Base-by-base conservation (phyloP, 2,888 invertebrate genomes). In the Drosophila prolongata region DNA sequence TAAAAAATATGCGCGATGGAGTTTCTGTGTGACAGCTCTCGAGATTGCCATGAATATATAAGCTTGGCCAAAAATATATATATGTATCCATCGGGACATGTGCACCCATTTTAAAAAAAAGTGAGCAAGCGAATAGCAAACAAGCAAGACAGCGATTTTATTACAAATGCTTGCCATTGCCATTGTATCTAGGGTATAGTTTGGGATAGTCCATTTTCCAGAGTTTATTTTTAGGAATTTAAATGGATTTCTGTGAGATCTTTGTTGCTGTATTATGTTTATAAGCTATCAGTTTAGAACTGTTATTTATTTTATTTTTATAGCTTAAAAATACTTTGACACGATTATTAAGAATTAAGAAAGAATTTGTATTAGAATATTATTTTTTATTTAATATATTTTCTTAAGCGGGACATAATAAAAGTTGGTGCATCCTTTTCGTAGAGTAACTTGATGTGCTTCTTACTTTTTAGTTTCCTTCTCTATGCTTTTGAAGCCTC, bases 11-110 rank as follows among this genome's bases (percentile, higher is more conserved):
- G 75, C 62, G 61, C 62, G 74, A 54, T 71, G 76, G 72, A 77
- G 73, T 70, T 72, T 72, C 72, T 57, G 74, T 82, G 76, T 86
- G 88, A 83, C 88, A 84, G 76, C 78, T 60, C 65, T 83, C 68
- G 55, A 88, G 87, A 88, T 83, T 78, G 83, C 72, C 62, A 88
- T 88, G 87, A 84, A 84, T 86, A 80, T 69, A 76, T 85, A 76
- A 70, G 62, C 59, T 64, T 40, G 62, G 62, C 44, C 52, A 43
- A 47, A 70, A 42, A 69, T 55, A 52, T 57, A 27, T 55, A 54
- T 49, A 42, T 55, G 64, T 27, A 55, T 42, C 37, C 38, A 54
- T 19, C 1, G 38, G 27, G 37, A 50, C 44, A 54, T 67, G 50
- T 47, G 60, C 66, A 43, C 10, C n/a, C 43, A 19, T 50, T n/a